These are phyloP conservation scores for Syngnathoides biaculeatus DNA, from an alignment of 2,113 vertebrate species.

Conservation along the genomic window DNA sequence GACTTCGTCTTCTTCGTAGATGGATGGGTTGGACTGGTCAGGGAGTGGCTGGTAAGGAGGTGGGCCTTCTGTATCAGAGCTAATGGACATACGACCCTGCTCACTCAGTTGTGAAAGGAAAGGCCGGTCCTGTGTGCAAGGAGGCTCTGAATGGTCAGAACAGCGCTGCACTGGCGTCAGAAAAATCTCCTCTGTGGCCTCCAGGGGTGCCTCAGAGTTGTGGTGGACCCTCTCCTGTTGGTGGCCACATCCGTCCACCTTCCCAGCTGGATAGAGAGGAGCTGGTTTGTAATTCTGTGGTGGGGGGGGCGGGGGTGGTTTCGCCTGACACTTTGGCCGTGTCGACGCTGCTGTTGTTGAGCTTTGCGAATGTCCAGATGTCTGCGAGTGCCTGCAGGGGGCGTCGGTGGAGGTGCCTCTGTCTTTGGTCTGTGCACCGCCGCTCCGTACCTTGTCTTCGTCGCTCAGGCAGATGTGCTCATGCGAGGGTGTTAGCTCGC, in stretches of 20 bases:
- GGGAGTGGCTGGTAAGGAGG: constrained; percentile 78
- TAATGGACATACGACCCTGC: constrained; percentile 88
- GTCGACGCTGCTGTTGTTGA: constrained; percentile 34
- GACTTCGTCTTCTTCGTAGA: constrained; percentile 88
- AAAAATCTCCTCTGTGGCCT: constrained; percentile 96
- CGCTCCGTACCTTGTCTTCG: constrained; percentile 81
- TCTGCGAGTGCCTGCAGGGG: constrained; percentile 78
- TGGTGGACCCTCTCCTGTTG: constrained; percentile 87
- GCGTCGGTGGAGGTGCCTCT: constrained; percentile 90
- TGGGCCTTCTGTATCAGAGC: constrained; percentile 85
- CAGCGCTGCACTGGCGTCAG: constrained; percentile 89
- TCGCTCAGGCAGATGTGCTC: constrained; percentile 95
- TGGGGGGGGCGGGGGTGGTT: constrained; percentile 62
- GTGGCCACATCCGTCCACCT: constrained; percentile 62
- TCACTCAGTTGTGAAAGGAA: constrained; percentile 83
- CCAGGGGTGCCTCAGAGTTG: constrained; percentile 84
- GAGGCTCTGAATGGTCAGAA: constrained; percentile 72
- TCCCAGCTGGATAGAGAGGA: constrained; percentile 65
- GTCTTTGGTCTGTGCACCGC: constrained; percentile 85
- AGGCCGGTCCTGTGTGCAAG: constrained; percentile 64
- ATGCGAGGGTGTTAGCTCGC: constrained; percentile 83
- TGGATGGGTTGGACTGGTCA: constrained; percentile 85
- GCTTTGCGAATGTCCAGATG: constrained; percentile 74
- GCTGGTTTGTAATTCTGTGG: constrained; percentile 64
- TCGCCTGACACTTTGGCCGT: constrained; percentile 58